These are phyloP conservation scores for Dendrolimus punctatus DNA, from an alignment of 1,140 invertebrate genomes.

Conservation along the genomic window DNA sequence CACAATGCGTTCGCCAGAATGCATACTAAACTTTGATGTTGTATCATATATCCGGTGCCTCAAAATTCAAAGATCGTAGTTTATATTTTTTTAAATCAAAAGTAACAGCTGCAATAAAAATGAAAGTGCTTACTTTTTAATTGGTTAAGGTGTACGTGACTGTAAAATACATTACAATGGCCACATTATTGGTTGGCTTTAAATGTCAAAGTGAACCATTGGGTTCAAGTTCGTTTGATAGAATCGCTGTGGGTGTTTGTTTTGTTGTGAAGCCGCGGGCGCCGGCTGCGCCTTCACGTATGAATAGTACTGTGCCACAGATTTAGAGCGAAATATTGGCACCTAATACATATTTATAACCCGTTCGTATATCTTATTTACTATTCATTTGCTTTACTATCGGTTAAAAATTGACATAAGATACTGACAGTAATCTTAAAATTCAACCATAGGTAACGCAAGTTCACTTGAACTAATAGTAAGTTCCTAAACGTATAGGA, in stretches of 20 bases:
- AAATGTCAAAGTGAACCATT: slow-evolving; percentile 23
- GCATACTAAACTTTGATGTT: slow-evolving; percentile 18
- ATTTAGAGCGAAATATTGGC: slow-evolving; percentile 6
- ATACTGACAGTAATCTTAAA: no score
- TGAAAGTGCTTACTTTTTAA: slow-evolving; percentile 11
- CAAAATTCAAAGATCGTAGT: slow-evolving; percentile 4
- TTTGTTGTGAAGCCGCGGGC: slow-evolving; percentile 34
- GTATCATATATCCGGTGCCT: slow-evolving; percentile 20
- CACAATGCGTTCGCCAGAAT: slow-evolving; percentile 6
- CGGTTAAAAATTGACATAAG: no score
- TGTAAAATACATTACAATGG: slow-evolving; percentile 19
- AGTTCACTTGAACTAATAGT: no score
- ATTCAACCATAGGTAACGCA: no score
- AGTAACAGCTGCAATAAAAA: slow-evolving; percentile 18
- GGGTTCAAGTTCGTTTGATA: slow-evolving; percentile 36
- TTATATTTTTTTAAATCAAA: slow-evolving; percentile 10
- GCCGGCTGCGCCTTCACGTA: slow-evolving; percentile 34
- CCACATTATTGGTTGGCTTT: slow-evolving; percentile 11
- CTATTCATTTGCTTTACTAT: no score
- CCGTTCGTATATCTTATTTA: no score
- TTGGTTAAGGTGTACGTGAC: slow-evolving; percentile 15
- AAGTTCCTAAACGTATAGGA: no score
- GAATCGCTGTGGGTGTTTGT: slow-evolving; percentile 28
- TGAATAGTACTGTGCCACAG: slow-evolving; percentile 10
- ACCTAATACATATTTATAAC: neutral